Percentiles rank a stretch among this genome's conserved stretches.
Evolutionary conservation across 2,888 invertebrate species (phyloP).

Genomic region (Nebria brevicollis): DNA sequence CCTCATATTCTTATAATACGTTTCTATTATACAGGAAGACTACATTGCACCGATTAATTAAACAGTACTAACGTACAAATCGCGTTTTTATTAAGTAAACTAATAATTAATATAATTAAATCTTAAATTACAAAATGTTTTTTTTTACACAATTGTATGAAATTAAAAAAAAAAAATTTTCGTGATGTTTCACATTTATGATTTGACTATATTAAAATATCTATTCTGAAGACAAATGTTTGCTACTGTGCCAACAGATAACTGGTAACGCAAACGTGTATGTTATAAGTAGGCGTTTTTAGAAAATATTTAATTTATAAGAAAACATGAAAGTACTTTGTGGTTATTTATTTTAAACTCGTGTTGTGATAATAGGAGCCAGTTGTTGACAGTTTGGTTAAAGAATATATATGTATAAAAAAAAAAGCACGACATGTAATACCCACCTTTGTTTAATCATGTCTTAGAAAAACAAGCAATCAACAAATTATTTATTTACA

Average conservation of each 20-base stretch:
- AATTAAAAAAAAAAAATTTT: too few relatives aligned
- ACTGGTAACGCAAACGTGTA: background rate
- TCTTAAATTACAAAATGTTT: too few relatives aligned
- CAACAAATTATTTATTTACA: constrained; percentile 42
- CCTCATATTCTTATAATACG: background rate
- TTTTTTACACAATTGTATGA: too few relatives aligned
- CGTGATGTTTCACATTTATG: background rate
- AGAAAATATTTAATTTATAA: constrained; percentile 42
- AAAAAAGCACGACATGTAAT: constrained; percentile 20
- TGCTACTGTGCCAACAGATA: background rate
- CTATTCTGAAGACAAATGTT: background rate
- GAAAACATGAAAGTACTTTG: constrained; percentile 35
- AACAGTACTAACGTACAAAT: background rate
- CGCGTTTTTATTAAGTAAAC: background rate
- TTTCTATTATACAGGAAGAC: background rate
- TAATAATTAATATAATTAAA: too few relatives aligned
- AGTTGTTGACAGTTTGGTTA: constrained; percentile 32
- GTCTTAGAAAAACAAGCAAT: constrained; percentile 44
- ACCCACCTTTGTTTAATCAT: constrained; percentile 44
- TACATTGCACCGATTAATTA: background rate
- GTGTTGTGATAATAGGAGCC: constrained; percentile 41
- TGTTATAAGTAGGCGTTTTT: constrained; percentile 19
- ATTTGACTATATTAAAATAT: background rate
- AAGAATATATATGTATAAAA: background rate
- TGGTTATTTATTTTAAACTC: constrained; percentile 39